Conservation (phyloP, 35 echinoderm and acorn worm genomes). For the Amphiura filiformis region DNA sequence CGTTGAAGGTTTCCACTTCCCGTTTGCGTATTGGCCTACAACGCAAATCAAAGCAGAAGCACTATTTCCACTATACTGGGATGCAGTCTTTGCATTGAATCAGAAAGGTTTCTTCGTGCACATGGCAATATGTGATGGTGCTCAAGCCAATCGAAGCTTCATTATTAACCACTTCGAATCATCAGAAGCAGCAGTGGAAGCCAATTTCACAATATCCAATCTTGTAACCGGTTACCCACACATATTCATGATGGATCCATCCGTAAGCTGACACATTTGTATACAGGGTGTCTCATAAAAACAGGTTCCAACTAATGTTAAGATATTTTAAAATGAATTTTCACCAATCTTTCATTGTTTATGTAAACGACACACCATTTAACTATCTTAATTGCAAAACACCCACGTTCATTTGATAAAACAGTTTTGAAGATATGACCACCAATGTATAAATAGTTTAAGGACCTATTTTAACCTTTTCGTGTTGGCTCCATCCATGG, state of each 20-base stretch:
- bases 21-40: background rate
- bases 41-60: background rate
- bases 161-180: background rate
- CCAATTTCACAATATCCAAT: background rate
- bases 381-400: too few species aligned
- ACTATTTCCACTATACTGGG: background rate
- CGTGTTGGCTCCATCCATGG: too few species aligned
- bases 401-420: too few species aligned
- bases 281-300: too few species aligned
- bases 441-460: too few species aligned
- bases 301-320: too few species aligned
- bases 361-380: too few species aligned
- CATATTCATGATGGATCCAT: slow-evolving; percentile 3
- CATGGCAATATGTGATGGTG: background rate
- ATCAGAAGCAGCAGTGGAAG: background rate
- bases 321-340: too few species aligned
- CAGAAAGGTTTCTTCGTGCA: background rate
- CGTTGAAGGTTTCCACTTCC: background rate
- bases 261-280: background rate
- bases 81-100: background rate
- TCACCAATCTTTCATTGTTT: too few species aligned
- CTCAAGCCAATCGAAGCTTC: background rate
- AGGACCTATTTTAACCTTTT: too few species aligned
- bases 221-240: background rate
- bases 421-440: too few species aligned